Conservation (phyloP, 2,888 invertebrate genomes). For the Uropetala carovei region DNA sequence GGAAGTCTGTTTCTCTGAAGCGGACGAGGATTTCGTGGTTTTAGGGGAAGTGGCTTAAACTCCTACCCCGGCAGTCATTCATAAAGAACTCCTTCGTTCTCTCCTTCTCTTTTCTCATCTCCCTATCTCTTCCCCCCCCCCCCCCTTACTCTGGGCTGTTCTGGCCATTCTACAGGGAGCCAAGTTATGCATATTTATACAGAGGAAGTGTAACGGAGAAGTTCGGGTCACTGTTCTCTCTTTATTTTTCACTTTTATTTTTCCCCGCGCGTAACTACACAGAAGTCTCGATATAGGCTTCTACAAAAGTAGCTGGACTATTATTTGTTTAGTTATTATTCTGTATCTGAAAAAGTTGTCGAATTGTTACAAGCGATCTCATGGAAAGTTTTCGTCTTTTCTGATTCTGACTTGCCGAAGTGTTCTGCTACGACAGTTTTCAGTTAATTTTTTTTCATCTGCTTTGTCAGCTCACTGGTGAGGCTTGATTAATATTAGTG, state of each 20-base stretch:
- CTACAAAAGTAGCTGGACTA: no score
- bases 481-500: no score
- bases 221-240: not conserved
- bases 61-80: constrained; percentile 7
- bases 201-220: not conserved
- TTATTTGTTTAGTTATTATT: no score
- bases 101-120: not conserved
- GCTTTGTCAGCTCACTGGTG: no score
- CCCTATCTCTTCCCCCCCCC: not conserved
- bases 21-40: constrained; percentile 56
- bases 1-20: constrained; percentile 39
- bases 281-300: no score
- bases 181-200: constrained; percentile 46
- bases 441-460: no score
- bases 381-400: no score
- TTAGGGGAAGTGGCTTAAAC: not conserved
- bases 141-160: not conserved
- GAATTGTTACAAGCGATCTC: no score
- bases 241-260: not conserved
- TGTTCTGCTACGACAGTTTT: no score
- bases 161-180: not conserved
- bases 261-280: not conserved
- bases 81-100: not conserved
- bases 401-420: no score
- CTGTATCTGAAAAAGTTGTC: no score